phyloP scores from a whole-genome alignment of 2,888 invertebrate genomes.

The Branchipolynoe longqiensis region DNA sequence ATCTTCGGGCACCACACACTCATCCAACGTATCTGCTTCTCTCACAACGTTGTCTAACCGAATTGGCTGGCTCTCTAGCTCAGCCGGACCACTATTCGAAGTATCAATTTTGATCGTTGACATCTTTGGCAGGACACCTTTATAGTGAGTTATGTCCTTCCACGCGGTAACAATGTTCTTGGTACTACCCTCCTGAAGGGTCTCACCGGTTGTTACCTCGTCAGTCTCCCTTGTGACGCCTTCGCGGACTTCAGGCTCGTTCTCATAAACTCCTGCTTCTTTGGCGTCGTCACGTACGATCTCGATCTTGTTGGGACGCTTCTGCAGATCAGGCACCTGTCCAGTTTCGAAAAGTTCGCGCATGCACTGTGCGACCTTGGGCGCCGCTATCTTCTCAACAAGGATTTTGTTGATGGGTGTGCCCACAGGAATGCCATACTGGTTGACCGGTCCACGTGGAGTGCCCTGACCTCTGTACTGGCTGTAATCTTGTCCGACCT shows the following conservation, averaged over 20 bases:
- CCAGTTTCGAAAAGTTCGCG: slow-evolving; percentile 68
- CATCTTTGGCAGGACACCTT: slow-evolving; percentile 37
- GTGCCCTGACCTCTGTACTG: not conserved
- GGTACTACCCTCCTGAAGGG: slow-evolving; percentile 34
- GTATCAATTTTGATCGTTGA: slow-evolving; percentile 45
- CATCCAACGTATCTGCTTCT: slow-evolving; percentile 58
- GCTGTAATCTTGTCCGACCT: slow-evolving; percentile 35
- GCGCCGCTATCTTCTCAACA: slow-evolving; percentile 68
- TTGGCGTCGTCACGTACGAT: slow-evolving; percentile 49
- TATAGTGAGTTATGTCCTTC: slow-evolving; percentile 37
- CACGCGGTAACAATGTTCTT: slow-evolving; percentile 35
- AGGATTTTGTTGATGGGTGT: slow-evolving; percentile 65
- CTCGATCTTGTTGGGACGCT: slow-evolving; percentile 42
- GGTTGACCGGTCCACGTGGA: slow-evolving; percentile 10
- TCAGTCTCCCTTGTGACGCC: slow-evolving; percentile 61
- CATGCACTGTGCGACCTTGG: slow-evolving; percentile 67
- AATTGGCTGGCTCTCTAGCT: slow-evolving; percentile 51
- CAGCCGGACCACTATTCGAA: slow-evolving; percentile 59
- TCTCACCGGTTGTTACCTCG: not conserved
- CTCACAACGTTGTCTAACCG: slow-evolving; percentile 43
- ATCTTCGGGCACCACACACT: slow-evolving; percentile 45
- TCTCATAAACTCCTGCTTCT: slow-evolving; percentile 66
- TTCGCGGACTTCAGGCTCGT: slow-evolving; percentile 64
- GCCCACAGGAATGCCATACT: slow-evolving; percentile 30
- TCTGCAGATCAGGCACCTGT: slow-evolving; percentile 62